Conservation (phyloP, 1,140 invertebrate genomes). For the Probaryconus sp. region DNA sequence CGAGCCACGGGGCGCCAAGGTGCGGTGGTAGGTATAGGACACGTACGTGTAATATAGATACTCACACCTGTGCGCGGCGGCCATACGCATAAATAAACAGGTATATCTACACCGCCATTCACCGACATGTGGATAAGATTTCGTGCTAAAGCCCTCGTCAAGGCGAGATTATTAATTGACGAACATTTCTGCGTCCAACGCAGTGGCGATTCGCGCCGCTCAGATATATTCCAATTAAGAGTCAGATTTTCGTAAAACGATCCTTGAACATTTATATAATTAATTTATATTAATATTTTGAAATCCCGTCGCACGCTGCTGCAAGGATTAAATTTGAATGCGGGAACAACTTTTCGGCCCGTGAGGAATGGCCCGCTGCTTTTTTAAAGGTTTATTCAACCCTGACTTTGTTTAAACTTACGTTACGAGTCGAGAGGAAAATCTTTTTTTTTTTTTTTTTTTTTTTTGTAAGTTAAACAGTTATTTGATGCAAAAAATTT, state of each 20-base stretch:
- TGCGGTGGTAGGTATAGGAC: slow-evolving; percentile 53
- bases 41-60: slow-evolving; percentile 53
- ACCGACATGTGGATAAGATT: slow-evolving; percentile 56
- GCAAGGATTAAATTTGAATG: slow-evolving; percentile 5
- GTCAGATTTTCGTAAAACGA: slow-evolving; percentile 53
- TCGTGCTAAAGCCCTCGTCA: slow-evolving; percentile 55
- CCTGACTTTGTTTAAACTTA: too few relatives aligned
- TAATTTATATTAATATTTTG: slow-evolving; percentile 44
- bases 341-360: background rate
- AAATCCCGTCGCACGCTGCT: background rate
- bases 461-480: too few relatives aligned
- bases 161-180: slow-evolving; percentile 53
- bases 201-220: slow-evolving; percentile 55
- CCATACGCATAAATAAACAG: slow-evolving; percentile 68
- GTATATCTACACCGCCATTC: slow-evolving; percentile 62
- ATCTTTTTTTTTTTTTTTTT: too few relatives aligned
- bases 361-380: background rate
- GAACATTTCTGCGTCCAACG: slow-evolving; percentile 49
- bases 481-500: too few relatives aligned
- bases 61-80: slow-evolving; percentile 23
- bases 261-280: slow-evolving; percentile 40
- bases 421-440: too few relatives aligned
- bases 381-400: too few relatives aligned
- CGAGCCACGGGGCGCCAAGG: slow-evolving; percentile 66
- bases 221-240: slow-evolving; percentile 59